phyloP scores from a whole-genome alignment of 2,888 invertebrate species.

The Allacma fusca region DNA sequence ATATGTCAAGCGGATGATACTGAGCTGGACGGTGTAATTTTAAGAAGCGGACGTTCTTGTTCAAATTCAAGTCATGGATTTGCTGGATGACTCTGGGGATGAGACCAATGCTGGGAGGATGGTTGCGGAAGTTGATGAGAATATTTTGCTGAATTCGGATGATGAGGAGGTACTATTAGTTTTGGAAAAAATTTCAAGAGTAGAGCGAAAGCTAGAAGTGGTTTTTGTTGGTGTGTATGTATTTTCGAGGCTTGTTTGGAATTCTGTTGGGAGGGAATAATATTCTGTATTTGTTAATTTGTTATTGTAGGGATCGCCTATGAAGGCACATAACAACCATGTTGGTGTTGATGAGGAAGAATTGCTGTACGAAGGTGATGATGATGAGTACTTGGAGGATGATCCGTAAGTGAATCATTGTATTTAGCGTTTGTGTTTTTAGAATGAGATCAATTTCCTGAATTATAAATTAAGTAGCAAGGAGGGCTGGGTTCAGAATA shows the following conservation, averaged over 20 bases:
- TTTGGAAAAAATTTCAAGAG: neutral
- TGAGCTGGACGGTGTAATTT: no score
- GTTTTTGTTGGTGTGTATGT: no score
- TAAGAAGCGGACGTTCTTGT: no score
- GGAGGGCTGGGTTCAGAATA: no score
- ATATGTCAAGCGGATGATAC: no score
- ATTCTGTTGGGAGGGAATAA: neutral
- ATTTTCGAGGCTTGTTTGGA: no score
- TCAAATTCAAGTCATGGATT: constrained; percentile 49
- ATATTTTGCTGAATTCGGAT: constrained; percentile 56
- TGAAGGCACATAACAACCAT: neutral
- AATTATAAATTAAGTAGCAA: no score
- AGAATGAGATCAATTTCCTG: no score
- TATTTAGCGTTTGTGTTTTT: no score
- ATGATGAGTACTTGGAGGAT: constrained; percentile 25
- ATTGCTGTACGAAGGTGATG: constrained; percentile 43
- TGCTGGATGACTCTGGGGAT: constrained; percentile 56
- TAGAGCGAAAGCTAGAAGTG: no score
- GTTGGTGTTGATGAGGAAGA: constrained; percentile 40
- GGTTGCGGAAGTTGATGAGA: constrained; percentile 55
- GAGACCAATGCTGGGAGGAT: constrained; percentile 47
- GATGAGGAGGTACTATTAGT: constrained; percentile 55
- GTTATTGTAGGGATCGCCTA: constrained; percentile 28
- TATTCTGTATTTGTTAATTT: neutral
- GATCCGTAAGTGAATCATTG: constrained; percentile 36